A percentile compares a stretch with the other conserved stretches of the same genome.
Evolutionary conservation across 1,140 invertebrate species (phyloP).

Genomic region (Episyrphus balteatus): DNA sequence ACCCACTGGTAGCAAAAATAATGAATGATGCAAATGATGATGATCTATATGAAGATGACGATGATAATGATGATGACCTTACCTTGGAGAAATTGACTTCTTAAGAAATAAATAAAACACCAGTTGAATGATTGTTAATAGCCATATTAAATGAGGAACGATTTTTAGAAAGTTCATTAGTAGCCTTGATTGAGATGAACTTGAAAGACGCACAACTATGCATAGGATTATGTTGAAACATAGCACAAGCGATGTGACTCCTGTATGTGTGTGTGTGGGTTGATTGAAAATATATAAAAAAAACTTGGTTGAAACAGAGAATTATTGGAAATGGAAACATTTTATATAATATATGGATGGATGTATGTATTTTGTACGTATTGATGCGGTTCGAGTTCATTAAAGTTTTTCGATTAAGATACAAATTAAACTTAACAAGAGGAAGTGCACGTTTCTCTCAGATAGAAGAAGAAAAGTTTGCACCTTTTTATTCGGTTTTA

Average conservation of each 20-base stretch:
- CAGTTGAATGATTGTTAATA: background rate
- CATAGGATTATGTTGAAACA: background rate
- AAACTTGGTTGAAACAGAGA: too few relatives aligned
- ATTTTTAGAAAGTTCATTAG: background rate
- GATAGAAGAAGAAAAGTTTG: too few relatives aligned
- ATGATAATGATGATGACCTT: background rate
- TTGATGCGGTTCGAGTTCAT: too few relatives aligned
- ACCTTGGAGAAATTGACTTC: constrained; percentile 1
- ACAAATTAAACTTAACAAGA: too few relatives aligned
- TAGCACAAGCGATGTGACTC: background rate
- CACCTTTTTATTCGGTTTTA: too few relatives aligned
- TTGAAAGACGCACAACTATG: background rate
- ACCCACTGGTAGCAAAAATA: background rate
- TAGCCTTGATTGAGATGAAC: background rate
- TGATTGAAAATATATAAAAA: background rate
- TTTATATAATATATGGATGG: too few relatives aligned
- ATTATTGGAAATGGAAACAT: too few relatives aligned
- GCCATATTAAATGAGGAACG: background rate
- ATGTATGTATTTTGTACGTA: too few relatives aligned
- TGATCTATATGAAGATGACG: background rate
- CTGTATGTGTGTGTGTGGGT: too few relatives aligned
- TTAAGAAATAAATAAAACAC: constrained; percentile 1
- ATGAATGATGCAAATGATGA: background rate
- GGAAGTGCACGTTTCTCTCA: too few relatives aligned
- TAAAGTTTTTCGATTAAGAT: too few relatives aligned